These are phyloP conservation scores for Heliothis peltigera DNA, from an alignment of 2,888 invertebrate genomes.

Conservation along the genomic window DNA sequence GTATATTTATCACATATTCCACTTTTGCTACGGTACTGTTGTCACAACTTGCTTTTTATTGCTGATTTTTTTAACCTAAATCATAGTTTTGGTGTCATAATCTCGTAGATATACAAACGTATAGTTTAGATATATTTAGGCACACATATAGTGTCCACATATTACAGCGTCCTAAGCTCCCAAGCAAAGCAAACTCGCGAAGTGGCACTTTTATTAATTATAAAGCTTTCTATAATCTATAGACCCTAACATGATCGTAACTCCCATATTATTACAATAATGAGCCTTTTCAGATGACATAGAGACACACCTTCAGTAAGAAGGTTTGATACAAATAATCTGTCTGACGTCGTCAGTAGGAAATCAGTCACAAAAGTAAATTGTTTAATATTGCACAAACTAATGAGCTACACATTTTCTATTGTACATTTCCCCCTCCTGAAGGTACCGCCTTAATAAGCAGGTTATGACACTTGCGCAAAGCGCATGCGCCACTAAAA, in stretches of 20 bases:
- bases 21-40: slow-evolving; percentile 20
- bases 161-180: slow-evolving; percentile 18
- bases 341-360: slow-evolving; percentile 12
- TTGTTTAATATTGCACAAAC: slow-evolving; percentile 59
- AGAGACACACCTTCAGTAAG: slow-evolving; percentile 43
- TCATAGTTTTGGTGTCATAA: slow-evolving; percentile 86
- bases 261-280: slow-evolving; percentile 27
- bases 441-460: slow-evolving; percentile 52
- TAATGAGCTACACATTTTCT: slow-evolving; percentile 43
- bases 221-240: slow-evolving; percentile 63
- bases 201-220: slow-evolving; percentile 49
- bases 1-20: slow-evolving; percentile 37
- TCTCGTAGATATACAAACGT: slow-evolving; percentile 76
- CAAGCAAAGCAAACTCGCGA: slow-evolving; percentile 49
- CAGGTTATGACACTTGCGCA: slow-evolving; percentile 35
- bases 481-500: slow-evolving; percentile 45
- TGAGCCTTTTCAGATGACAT: slow-evolving; percentile 9
- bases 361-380: slow-evolving; percentile 42
- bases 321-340: slow-evolving; percentile 20
- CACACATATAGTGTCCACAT: slow-evolving; percentile 44
- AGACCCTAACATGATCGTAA: slow-evolving; percentile 56
- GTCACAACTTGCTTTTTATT: slow-evolving; percentile 64
- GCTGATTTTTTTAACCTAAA: slow-evolving; percentile 67
- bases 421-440: slow-evolving; percentile 46
- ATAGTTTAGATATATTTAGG: slow-evolving; percentile 55